phyloP scores from a whole-genome alignment of 37 sponge, comb jelly and placozoan species.

The Ianthella basta region DNA sequence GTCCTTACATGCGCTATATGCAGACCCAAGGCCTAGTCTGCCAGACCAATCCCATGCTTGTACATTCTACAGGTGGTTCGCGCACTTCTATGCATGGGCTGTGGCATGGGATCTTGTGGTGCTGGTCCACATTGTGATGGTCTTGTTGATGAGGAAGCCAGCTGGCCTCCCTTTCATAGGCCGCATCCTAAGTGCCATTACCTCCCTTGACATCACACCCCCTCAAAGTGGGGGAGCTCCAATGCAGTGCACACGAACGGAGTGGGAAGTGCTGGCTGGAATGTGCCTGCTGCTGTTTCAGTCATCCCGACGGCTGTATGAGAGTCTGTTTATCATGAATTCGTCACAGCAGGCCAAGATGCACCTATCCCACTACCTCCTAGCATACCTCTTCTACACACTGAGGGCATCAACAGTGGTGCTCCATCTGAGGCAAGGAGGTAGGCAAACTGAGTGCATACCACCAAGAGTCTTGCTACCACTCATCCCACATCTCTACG shows the following conservation, averaged over 20 bases:
- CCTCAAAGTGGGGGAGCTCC: no score
- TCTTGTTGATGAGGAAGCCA: background rate
- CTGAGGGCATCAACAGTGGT: slow-evolving; percentile 47
- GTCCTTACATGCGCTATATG: no score
- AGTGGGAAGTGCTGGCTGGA: slow-evolving; percentile 43
- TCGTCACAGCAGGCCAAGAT: slow-evolving; percentile 55
- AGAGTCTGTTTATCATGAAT: slow-evolving; percentile 66
- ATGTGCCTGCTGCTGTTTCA: slow-evolving; percentile 59
- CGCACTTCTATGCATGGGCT: slow-evolving; percentile 76
- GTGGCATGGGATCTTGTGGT: slow-evolving; percentile 47
- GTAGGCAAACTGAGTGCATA: no score
- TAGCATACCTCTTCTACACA: slow-evolving; percentile 74
- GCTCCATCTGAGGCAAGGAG: slow-evolving; percentile 20
- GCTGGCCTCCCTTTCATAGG: background rate
- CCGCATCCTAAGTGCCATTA: background rate
- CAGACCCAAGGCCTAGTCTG: background rate
- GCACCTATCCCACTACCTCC: slow-evolving; percentile 63
- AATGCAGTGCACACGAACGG: no score
- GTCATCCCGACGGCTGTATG: slow-evolving; percentile 62
- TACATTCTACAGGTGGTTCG: slow-evolving; percentile 57
- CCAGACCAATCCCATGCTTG: no score
- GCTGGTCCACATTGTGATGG: background rate
- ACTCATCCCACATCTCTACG: no score
- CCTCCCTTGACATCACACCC: background rate
- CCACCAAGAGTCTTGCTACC: no score